Conservation (phyloP, 2,113 vertebrate genomes). For the Gobiocypris rarus region DNA sequence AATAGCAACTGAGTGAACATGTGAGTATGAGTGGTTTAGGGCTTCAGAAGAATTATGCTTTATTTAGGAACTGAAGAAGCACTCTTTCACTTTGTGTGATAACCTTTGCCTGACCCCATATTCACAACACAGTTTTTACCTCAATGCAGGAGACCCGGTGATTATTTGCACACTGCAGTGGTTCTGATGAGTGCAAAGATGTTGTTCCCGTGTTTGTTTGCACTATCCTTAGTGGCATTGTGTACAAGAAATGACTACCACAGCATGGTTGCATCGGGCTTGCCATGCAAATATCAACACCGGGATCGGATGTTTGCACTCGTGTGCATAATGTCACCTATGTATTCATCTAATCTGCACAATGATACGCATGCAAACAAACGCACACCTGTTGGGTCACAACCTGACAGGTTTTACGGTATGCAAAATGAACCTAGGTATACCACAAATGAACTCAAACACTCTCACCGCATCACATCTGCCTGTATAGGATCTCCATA, state of each 20-base stretch:
- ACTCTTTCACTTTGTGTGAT: neutral
- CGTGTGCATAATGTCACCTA: neutral
- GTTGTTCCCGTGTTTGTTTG: neutral
- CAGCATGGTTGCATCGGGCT: neutral
- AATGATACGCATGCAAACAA: conserved; percentile 22
- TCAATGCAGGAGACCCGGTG: neutral
- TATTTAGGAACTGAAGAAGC: conserved; percentile 68
- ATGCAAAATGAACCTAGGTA: conserved; percentile 12
- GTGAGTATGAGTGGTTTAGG: conserved; percentile 48
- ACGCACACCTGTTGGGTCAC: conserved; percentile 11
- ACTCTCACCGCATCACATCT: neutral
- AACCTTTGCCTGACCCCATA: neutral
- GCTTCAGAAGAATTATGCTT: conserved; percentile 50
- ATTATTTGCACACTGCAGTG: neutral
- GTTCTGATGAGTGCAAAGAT: neutral
- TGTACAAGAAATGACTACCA: neutral
- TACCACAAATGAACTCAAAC: conserved; percentile 12
- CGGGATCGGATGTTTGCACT: conserved; percentile 2
- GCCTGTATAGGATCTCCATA: neutral
- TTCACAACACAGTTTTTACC: neutral
- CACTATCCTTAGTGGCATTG: neutral
- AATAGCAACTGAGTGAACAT: conserved; percentile 53
- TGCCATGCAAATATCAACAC: conserved; percentile 22
- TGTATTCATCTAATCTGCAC: neutral
- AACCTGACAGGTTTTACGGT: neutral